Evolutionary conservation across 1,140 invertebrate genomes (phyloP).

Genomic region (Pectinophora gossypiella): DNA sequence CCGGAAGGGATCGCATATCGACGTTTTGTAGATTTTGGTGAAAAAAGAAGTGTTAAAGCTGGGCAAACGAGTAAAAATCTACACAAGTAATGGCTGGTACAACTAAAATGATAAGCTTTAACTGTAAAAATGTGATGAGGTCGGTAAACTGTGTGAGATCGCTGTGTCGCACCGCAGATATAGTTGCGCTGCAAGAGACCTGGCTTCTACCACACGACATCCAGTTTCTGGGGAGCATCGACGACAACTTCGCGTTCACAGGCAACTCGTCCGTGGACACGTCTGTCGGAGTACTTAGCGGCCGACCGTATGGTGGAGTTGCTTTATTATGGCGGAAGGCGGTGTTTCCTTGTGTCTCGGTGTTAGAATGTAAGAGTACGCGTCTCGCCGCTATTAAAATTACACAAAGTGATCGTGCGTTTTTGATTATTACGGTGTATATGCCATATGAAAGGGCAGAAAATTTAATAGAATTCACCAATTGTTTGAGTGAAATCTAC

Average conservation of each 20-base stretch:
- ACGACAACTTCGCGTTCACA: background rate
- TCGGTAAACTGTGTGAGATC: background rate
- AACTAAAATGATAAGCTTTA: background rate
- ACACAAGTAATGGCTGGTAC: background rate
- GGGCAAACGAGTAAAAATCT: background rate
- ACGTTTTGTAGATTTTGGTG: background rate
- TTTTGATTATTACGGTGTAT: background rate
- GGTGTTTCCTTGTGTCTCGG: background rate
- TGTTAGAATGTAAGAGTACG: background rate
- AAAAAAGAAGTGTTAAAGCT: background rate
- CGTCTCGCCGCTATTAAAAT: background rate
- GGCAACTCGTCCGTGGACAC: background rate
- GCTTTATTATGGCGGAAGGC: background rate
- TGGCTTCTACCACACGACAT: background rate
- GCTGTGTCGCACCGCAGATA: background rate
- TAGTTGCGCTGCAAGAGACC: background rate
- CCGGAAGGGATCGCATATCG: background rate
- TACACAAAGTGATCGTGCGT: background rate
- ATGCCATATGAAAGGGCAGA: no score
- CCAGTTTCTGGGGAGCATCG: background rate
- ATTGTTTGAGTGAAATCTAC: no score
- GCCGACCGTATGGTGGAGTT: background rate
- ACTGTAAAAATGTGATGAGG: background rate
- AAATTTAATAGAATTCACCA: no score
- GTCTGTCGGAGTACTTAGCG: background rate